These are phyloP conservation scores for Drosophila rellima DNA, from an alignment of 2,888 invertebrate species.

Conservation along the genomic window DNA sequence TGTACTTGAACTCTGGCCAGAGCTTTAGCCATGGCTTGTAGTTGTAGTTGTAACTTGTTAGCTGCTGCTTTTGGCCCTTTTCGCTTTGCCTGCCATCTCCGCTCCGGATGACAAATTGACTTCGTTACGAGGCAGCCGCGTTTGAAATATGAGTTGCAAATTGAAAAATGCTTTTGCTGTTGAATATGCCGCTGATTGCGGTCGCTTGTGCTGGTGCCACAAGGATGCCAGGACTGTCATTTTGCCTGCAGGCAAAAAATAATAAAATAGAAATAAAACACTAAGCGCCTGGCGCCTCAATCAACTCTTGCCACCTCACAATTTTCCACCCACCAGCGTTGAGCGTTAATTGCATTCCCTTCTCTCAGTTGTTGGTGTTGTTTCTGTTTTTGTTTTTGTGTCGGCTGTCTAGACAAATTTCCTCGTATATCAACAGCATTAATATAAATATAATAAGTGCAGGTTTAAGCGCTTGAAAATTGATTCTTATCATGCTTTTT, in stretches of 20 bases:
- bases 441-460: conserved; percentile 15
- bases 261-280: too few species aligned
- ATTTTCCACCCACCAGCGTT: conserved; percentile 4
- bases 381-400: neutral
- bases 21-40: conserved; percentile 16
- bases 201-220: neutral
- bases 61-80: conserved; percentile 15
- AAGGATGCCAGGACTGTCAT: conserved; percentile 24
- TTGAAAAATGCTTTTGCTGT: conserved; percentile 65
- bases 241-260: conserved; percentile 15
- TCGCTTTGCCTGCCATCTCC: conserved; percentile 27
- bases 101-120: conserved; percentile 71
- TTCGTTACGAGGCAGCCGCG: conserved; percentile 61
- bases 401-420: conserved; percentile 69
- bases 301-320: conserved; percentile 34
- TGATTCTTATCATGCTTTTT: conserved; percentile 52
- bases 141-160: conserved; percentile 63
- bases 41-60: conserved; percentile 26
- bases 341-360: conserved; percentile 51
- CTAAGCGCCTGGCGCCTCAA: conserved; percentile 39
- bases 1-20: conserved; percentile 42
- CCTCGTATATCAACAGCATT: conserved; percentile 45
- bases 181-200: conserved; percentile 67
- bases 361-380: conserved; percentile 12
- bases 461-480: conserved; percentile 39